Conservation (phyloP, 2,797 vertebrate species). For the Sebastolobus alascanus region DNA sequence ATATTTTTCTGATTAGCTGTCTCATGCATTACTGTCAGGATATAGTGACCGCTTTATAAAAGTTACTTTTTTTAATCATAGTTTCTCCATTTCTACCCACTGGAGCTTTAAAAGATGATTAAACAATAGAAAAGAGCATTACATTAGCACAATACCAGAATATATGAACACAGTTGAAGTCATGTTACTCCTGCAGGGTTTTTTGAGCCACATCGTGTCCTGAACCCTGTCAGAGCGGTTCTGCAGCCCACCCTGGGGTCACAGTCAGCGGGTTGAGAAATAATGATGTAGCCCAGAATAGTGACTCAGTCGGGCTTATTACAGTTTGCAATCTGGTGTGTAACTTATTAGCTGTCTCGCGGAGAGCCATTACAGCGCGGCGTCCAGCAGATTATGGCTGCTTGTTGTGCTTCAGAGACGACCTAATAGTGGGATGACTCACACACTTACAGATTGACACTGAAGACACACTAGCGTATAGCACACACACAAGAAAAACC, state of each 20-base stretch:
- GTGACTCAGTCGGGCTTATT: conserved; percentile 65
- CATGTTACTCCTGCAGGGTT: not conserved
- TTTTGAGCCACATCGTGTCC: conserved; percentile 8
- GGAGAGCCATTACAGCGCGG: conserved; percentile 61
- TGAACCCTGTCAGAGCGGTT: conserved; percentile 41
- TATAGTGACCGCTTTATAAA: too few species aligned
- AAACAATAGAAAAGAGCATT: not conserved
- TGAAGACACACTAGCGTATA: conserved; percentile 21
- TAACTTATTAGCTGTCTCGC: conserved; percentile 74
- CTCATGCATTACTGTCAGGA: too few species aligned
- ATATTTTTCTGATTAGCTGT: too few species aligned
- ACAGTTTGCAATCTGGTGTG: conserved; percentile 66
- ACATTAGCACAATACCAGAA: not conserved
- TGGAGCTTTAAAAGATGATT: not conserved
- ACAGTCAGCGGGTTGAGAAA: conserved; percentile 50
- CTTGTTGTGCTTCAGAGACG: conserved; percentile 66
- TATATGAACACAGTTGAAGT: not conserved
- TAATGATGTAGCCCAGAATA: conserved; percentile 65
- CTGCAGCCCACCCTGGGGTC: conserved; percentile 50
- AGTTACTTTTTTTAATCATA: too few species aligned
- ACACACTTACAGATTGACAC: conserved; percentile 49
- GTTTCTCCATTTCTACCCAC: too few species aligned
- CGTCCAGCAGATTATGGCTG: conserved; percentile 71
- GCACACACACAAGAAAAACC: not conserved
- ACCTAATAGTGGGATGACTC: conserved; percentile 71